phyloP scores from a whole-genome alignment of 1,140 invertebrate species.

The Drosophila paulistorum region DNA sequence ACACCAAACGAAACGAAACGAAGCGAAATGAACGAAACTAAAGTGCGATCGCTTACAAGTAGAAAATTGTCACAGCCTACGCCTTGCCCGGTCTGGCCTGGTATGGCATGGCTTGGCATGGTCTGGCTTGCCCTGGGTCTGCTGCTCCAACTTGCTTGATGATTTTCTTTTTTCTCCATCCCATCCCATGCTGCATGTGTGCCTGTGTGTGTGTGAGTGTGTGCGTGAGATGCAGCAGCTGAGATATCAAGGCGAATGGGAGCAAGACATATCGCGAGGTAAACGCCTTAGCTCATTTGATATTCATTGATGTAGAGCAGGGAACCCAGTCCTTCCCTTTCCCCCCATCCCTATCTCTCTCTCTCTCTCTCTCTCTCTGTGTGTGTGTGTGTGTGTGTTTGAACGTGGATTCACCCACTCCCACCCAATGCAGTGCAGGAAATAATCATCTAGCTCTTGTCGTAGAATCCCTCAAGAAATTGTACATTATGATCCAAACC shows the following conservation, averaged over 20 bases:
- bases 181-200: conserved; percentile 32
- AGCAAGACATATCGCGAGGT: conserved; percentile 68
- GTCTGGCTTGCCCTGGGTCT: not conserved
- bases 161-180: conserved; percentile 8
- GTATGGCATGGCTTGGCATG: no score
- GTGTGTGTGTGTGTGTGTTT: conserved; percentile 4
- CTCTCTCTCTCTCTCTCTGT: not conserved
- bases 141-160: conserved; percentile 45
- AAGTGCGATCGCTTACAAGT: conserved; percentile 79
- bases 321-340: conserved; percentile 31
- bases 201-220: conserved; percentile 63
- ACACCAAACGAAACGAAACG: conserved; percentile 14
- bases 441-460: not conserved
- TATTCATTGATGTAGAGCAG: conserved; percentile 78
- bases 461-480: conserved; percentile 8
- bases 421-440: conserved; percentile 6
- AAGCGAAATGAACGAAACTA: conserved; percentile 35
- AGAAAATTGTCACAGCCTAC: conserved; percentile 77
- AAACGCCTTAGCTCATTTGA: conserved; percentile 66
- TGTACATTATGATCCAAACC: conserved; percentile 18
- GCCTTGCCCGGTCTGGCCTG: conserved; percentile 4
- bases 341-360: not conserved
- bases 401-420: conserved; percentile 7
- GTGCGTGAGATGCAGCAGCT: conserved; percentile 61
- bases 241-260: conserved; percentile 65